Percentiles rank a stretch among this genome's conserved stretches.
These are phyloP conservation scores for Hydrocynus forskahlii DNA, from an alignment of 2,797 vertebrate genomes.

Conservation along the genomic window DNA sequence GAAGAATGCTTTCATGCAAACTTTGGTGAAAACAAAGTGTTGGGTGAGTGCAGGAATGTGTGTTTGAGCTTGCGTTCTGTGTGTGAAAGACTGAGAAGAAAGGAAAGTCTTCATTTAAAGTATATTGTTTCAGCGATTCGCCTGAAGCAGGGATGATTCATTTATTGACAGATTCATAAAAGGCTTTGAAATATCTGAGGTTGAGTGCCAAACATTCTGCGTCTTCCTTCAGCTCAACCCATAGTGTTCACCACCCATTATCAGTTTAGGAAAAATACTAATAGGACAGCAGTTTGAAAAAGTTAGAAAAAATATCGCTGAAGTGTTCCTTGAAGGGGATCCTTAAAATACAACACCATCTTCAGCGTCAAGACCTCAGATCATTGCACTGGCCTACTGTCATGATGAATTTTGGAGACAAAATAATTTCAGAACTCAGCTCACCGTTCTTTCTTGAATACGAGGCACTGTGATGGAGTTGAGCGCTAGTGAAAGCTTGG, in stretches of 20 bases:
- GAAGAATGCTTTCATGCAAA: conserved; percentile 50
- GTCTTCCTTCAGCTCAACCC: conserved; percentile 16
- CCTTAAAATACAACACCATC: conserved; percentile 34
- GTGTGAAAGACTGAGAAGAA: conserved; percentile 15
- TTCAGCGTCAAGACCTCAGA: conserved; percentile 57
- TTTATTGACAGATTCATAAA: conserved; percentile 36
- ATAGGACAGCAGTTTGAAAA: background rate
- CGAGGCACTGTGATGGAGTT: conserved; percentile 34
- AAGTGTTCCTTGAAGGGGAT: conserved; percentile 55
- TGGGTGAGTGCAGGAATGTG: background rate
- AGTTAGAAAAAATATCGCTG: conserved; percentile 36
- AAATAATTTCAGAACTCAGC: conserved; percentile 31
- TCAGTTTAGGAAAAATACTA: conserved; percentile 12
- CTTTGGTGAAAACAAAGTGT: conserved; percentile 12
- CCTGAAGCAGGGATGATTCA: conserved; percentile 21
- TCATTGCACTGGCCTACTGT: conserved; percentile 65
- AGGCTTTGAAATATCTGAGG: background rate
- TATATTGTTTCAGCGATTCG: conserved; percentile 20
- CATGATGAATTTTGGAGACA: conserved; percentile 61
- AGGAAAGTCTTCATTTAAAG: conserved; percentile 15
- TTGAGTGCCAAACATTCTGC: background rate
- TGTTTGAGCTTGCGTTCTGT: conserved; percentile 1
- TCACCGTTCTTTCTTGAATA: conserved; percentile 14
- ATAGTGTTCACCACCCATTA: conserved; percentile 3
- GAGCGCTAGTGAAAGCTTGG: conserved; percentile 56